Evolutionary conservation across 2,888 invertebrate genomes (phyloP).

Genomic region (Calephelis perditalis): DNA sequence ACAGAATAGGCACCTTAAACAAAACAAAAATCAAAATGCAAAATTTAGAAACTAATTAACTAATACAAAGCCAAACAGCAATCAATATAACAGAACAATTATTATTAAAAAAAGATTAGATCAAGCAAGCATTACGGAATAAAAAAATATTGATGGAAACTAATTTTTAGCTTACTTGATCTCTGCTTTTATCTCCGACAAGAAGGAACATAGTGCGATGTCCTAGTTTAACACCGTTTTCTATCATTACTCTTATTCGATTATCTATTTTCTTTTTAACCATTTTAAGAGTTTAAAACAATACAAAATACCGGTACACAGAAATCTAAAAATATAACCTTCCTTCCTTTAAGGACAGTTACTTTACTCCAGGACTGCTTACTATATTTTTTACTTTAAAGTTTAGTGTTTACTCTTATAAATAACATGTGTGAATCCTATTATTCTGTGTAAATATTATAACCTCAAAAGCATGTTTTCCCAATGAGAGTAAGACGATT

Average conservation of each 20-base stretch:
- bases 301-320: neutral
- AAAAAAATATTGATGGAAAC: too few species aligned
- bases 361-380: too few species aligned
- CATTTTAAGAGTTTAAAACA: slow-evolving; percentile 70
- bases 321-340: slow-evolving; percentile 22
- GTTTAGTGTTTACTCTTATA: too few species aligned
- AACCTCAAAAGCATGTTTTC: too few species aligned
- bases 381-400: too few species aligned
- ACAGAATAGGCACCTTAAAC: slow-evolving; percentile 93
- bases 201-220: slow-evolving; percentile 96
- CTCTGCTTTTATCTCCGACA: slow-evolving; percentile 96
- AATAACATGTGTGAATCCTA: too few species aligned
- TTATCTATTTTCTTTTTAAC: slow-evolving; percentile 98
- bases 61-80: neutral
- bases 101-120: neutral
- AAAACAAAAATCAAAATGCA: slow-evolving; percentile 15
- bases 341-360: too few species aligned
- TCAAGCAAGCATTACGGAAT: too few species aligned
- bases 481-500: too few species aligned
- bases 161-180: slow-evolving; percentile 83
- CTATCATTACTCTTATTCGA: slow-evolving; percentile 95
- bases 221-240: slow-evolving; percentile 94
- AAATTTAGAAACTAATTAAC: slow-evolving; percentile 16
- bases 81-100: neutral
- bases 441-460: too few species aligned